Base-by-base conservation (phyloP, 2,888 invertebrate genomes). In the Chymomyza procnemis region DNA sequence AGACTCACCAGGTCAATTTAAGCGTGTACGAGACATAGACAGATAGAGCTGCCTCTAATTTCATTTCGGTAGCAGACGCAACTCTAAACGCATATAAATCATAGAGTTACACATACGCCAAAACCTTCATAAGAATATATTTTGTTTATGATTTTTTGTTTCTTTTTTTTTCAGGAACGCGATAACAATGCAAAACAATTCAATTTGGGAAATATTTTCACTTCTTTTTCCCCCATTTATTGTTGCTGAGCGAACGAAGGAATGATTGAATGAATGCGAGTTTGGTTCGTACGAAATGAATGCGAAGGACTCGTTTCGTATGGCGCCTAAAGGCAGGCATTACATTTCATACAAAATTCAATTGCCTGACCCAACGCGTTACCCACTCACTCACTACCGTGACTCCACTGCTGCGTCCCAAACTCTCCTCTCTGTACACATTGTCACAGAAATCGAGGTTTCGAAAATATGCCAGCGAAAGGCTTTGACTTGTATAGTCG, bases 261-360 rank as follows among this genome's bases (percentile, higher is more conserved):
- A 71, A 71, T 78, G 66, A 55, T 14, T 64, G 71, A 66, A 59
- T 64, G 71, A 70, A 47, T 54, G 18, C 26, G 34, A 9, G 6
- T 41, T 4, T 30, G 30, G 59, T 26, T 18, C 54, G 61, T 54
- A 59, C 66, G 72, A 55, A 66, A 66, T 26, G 26, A 71, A 66
- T 71, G 71, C 46, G 22, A 56, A 14, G 69, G 66, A 26, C 26
- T 4, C 66, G 65, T 52, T 57, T 66, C 26, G 41, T 57, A 60
- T 34, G 50, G 47, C 41, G 52, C 57, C 66, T 30, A 56, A 58
- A 67, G 54, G 60, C 64, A 58, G 70, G 66, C 74, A 72, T 70
- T 74, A 74, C 72, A 76, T 79, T 73, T 74, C 82, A 71, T 76
- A 85, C 80, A 77, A 80, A 79, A 75, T 76, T 70, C 71, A 67